phyloP scores from a whole-genome alignment of 2,113 vertebrate species.

The Pangasianodon hypophthalmus region DNA sequence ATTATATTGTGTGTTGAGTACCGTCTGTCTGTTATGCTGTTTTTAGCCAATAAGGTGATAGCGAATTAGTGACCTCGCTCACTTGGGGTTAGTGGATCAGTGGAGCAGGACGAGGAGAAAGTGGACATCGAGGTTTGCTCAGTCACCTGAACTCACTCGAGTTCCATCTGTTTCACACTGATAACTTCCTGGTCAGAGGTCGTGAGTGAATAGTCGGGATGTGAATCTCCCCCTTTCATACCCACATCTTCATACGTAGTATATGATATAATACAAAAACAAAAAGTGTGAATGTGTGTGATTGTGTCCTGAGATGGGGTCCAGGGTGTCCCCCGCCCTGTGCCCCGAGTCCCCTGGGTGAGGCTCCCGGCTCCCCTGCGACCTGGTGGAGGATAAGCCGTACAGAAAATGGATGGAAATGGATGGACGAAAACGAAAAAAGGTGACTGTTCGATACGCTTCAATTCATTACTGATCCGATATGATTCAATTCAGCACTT shows the following conservation, averaged over 20 bases:
- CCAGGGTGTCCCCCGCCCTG: no score
- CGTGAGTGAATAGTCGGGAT: not conserved
- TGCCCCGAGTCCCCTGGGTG: no score
- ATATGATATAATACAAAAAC: not conserved
- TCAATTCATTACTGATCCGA: not conserved
- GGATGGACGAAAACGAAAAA: no score
- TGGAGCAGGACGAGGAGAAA: conserved; percentile 64
- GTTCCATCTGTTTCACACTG: conserved; percentile 6
- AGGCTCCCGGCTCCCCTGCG: no score
- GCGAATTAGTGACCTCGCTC: not conserved
- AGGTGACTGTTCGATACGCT: no score
- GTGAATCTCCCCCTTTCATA: not conserved
- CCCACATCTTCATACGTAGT: not conserved
- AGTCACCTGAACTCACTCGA: conserved; percentile 55
- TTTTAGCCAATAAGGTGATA: conserved; percentile 18
- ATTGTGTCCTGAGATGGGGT: no score
- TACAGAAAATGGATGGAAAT: no score
- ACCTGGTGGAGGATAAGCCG: no score
- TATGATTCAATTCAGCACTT: not conserved
- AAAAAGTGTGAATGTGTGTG: no score
- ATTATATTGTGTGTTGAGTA: not conserved
- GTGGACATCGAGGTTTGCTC: conserved; percentile 58
- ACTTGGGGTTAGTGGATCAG: conserved; percentile 54
- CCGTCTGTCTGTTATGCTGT: not conserved
- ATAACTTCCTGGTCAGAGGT: not conserved